Evolutionary conservation across 2,888 invertebrate genomes (phyloP).

Genomic region (Cheilosia pagana): DNA sequence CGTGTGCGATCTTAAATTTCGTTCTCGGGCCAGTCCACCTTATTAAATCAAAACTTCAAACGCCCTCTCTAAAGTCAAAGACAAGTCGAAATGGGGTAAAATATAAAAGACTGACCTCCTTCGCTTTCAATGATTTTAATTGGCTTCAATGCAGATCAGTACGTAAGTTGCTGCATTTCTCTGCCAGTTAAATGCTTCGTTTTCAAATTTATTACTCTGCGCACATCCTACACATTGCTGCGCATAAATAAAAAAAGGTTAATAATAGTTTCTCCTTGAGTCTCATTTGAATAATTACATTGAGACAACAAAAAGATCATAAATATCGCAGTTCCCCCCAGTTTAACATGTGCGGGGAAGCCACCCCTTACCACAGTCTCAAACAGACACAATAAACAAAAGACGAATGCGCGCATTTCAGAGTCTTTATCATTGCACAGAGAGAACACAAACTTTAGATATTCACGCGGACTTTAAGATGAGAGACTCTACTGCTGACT

Average conservation of each 20-base stretch:
- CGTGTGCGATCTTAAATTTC: too few species aligned
- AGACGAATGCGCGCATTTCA: conserved; percentile 62
- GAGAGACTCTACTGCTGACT: neutral
- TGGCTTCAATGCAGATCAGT: conserved; percentile 29
- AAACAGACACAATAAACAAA: conserved; percentile 50
- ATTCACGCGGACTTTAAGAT: conserved; percentile 3
- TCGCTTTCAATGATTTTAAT: conserved; percentile 20
- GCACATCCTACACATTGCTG: neutral
- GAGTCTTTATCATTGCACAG: conserved; percentile 51
- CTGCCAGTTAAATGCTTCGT: neutral
- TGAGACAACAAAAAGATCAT: conserved; percentile 78
- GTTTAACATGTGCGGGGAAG: conserved; percentile 42
- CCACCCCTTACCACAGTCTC: conserved; percentile 1
- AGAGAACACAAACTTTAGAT: conserved; percentile 16
- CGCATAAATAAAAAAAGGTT: conserved; percentile 38
- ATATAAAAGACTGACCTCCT: neutral
- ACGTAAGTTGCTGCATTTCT: conserved; percentile 14
- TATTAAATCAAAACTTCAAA: too few species aligned
- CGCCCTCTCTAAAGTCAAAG: too few species aligned
- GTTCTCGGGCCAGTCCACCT: too few species aligned
- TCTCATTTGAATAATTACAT: conserved; percentile 77
- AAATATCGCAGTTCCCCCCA: conserved; percentile 76
- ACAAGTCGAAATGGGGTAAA: too few species aligned
- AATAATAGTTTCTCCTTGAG: conserved; percentile 67
- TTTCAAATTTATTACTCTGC: conserved; percentile 33